Evolutionary conservation across 2,888 invertebrate species (phyloP).

Genomic region (Heliothis peltigera): DNA sequence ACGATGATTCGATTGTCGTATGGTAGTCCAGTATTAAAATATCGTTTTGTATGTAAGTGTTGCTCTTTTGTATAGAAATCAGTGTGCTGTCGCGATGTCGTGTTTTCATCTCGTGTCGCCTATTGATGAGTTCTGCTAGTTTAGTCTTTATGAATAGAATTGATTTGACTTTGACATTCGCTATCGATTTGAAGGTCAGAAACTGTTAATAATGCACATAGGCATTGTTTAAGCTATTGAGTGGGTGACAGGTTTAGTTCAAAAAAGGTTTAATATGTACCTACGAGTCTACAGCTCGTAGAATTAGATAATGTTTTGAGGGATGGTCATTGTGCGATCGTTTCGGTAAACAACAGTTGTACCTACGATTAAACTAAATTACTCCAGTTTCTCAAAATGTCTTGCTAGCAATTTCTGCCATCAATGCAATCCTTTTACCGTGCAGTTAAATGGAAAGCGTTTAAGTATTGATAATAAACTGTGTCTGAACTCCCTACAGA

Average conservation of each 20-base stretch:
- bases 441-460: background rate
- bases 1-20: background rate
- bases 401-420: background rate
- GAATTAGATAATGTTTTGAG: conserved; percentile 14
- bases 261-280: background rate
- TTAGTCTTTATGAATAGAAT: conserved; percentile 30
- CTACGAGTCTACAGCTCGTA: conserved; percentile 7
- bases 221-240: background rate
- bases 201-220: conserved; percentile 2
- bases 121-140: conserved; percentile 18
- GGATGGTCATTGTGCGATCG: background rate
- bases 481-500: background rate
- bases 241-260: background rate
- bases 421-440: background rate
- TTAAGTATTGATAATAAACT: background rate
- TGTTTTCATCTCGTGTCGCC: conserved; percentile 10
- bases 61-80: conserved; percentile 1
- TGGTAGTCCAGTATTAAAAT: background rate
- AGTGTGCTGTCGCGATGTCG: conserved; percentile 1
- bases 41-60: background rate
- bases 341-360: too few species aligned
- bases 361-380: background rate
- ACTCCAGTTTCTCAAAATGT: background rate
- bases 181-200: conserved; percentile 33
- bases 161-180: conserved; percentile 52